A percentile compares a stretch with the other conserved stretches of the same genome.
phyloP scores from a whole-genome alignment of 2,888 invertebrate genomes.

The Hartigia nigra region DNA sequence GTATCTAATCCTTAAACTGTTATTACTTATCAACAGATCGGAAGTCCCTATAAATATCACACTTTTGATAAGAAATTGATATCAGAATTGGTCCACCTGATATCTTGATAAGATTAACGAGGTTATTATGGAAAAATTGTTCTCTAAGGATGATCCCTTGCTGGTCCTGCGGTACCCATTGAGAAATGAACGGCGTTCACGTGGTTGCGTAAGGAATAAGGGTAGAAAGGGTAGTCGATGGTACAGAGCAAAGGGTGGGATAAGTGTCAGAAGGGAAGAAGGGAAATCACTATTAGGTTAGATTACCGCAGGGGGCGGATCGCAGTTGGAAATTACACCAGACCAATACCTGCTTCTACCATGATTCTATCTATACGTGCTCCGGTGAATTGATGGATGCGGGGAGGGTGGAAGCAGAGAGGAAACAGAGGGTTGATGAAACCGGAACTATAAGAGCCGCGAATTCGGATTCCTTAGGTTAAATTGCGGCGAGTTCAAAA shows the following conservation, averaged over 20 bases:
- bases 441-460: slow-evolving; percentile 10
- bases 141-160: background rate
- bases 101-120: background rate
- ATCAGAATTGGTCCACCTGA: background rate
- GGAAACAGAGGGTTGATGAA: slow-evolving; percentile 13
- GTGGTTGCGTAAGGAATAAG: background rate
- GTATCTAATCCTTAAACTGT: background rate
- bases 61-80: background rate
- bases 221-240: background rate
- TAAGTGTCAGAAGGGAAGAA: slow-evolving; percentile 9
- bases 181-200: slow-evolving; percentile 14
- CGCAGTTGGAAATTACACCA: slow-evolving; percentile 27
- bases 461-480: background rate
- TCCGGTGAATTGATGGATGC: background rate
- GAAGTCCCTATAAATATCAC: background rate
- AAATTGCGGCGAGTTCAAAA: background rate
- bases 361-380: slow-evolving; percentile 10
- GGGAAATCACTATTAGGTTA: slow-evolving; percentile 23
- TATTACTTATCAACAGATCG: background rate
- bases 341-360: slow-evolving; percentile 19
- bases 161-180: background rate
- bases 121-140: background rate
- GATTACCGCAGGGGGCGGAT: slow-evolving; percentile 21
- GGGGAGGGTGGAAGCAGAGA: background rate
- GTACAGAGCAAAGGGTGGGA: background rate